A percentile compares a stretch with the other conserved stretches of the same genome.
Conservation (phyloP, 2,888 invertebrate genomes). For the Tholera decimalis region DNA sequence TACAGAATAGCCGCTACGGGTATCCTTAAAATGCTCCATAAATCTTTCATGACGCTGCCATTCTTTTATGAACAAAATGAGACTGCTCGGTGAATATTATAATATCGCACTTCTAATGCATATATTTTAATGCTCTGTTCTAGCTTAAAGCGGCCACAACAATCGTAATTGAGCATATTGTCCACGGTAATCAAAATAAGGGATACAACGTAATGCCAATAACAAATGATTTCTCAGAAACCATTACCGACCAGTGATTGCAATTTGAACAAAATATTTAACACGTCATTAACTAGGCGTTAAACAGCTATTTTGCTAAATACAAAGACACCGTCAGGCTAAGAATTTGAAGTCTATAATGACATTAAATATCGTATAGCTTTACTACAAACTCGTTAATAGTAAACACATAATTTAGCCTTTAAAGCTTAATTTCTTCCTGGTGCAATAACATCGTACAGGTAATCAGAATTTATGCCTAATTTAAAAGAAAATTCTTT, state of each 20-base stretch:
- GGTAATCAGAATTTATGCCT: conserved; percentile 19
- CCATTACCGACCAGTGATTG: conserved; percentile 37
- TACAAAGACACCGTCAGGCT: conserved; percentile 56
- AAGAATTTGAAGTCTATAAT: conserved; percentile 31
- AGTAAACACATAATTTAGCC: conserved; percentile 45
- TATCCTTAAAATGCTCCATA: conserved; percentile 21
- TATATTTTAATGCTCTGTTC: conserved; percentile 5
- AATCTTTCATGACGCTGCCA: conserved; percentile 5
- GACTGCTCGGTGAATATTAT: no score
- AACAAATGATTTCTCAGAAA: conserved; percentile 52
- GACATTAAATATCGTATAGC: conserved; percentile 23
- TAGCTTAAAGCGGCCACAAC: background rate
- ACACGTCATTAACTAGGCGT: conserved; percentile 49
- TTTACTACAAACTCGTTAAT: conserved; percentile 47
- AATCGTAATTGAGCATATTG: conserved; percentile 24
- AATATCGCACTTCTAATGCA: no score
- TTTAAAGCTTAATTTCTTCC: conserved; percentile 41
- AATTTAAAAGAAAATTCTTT: background rate
- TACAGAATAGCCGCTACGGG: background rate
- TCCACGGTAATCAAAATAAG: conserved; percentile 43
- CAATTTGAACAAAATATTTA: conserved; percentile 49
- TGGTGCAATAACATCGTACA: conserved; percentile 39
- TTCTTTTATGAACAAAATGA: conserved; percentile 23
- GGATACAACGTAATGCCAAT: conserved; percentile 43
- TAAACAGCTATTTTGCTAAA: conserved; percentile 39